Evolutionary conservation across 2,888 invertebrate genomes (phyloP), one percentile per base, ranked within the genome.

Genomic region (Meloe dianella): DNA sequence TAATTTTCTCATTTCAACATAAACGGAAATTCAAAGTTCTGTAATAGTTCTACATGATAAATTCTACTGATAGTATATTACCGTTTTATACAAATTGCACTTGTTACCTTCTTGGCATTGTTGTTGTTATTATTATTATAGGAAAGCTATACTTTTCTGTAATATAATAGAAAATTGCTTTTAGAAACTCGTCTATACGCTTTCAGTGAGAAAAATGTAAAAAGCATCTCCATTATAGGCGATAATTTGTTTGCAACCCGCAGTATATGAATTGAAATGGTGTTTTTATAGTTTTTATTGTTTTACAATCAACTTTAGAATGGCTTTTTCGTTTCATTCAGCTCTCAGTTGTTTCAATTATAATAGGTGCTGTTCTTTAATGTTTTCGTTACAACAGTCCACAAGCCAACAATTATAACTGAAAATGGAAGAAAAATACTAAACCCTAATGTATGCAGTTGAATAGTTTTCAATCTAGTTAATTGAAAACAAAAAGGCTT

Each of bases 21-120:
- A 54, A 24, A 24, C 54, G 54, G 24, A 54, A 54, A 24, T 24
- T 54, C 22, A 54, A 54, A 54, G 54, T 54, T 22, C 17, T 41
- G 41, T n/a, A 51, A 51, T 51, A 51, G 47, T 54, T 54, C 24
- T 12, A 20, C 5, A 9, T 20, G 9, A 47, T 47, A 47, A 54
- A 54, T 5, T 24, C 6, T 2, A 24, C 54, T 24, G 24, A 54
- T 54, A 54, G 24, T 24, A 54, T 24, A 24, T 54, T 8, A 54
- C 14, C 14, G 54, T 3, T 32, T 10, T 32, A 32, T 10, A 27
- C 27, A 27, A 27, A n/a, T n/a, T n/a, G 27, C 27, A 27, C 27
- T 27, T 3, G n/a, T n/a, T n/a, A n/a, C n/a, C n/a, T n/a, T n/a
- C n/a, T n/a, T n/a, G n/a, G n/a, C n/a, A 27, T 27, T 27, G 27